These are phyloP conservation scores for Pelobates cultripes DNA, from an alignment of 2,797 vertebrate species.

Conservation along the genomic window DNA sequence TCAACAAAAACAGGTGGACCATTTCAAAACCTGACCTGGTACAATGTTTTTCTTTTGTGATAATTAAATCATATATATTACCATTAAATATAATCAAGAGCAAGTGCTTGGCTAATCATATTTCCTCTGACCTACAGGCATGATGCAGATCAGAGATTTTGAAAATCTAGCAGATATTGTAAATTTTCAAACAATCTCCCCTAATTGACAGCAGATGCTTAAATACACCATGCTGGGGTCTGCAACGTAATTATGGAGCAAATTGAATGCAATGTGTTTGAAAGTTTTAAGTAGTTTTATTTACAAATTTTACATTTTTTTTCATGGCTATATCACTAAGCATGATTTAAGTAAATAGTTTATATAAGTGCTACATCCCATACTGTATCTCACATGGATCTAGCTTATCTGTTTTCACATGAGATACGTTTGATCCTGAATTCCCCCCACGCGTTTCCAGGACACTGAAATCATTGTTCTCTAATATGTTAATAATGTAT, in stretches of 20 bases:
- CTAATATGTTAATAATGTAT: background rate
- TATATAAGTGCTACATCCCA: background rate
- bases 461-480: background rate
- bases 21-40: slow-evolving; percentile 26
- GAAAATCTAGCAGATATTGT: slow-evolving; percentile 39
- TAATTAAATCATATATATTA: slow-evolving; percentile 51
- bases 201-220: slow-evolving; percentile 45
- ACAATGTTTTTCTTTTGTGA: slow-evolving; percentile 45
- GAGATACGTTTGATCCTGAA: background rate
- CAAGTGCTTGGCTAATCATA: slow-evolving; percentile 45
- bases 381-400: background rate
- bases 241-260: slow-evolving; percentile 34
- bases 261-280: slow-evolving; percentile 36
- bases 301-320: background rate
- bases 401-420: background rate
- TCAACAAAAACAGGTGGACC: slow-evolving; percentile 41
- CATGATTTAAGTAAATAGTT: background rate
- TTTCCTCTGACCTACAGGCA: slow-evolving; percentile 56
- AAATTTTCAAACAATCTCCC: slow-evolving; percentile 41
- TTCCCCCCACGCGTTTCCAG: background rate
- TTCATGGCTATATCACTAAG: background rate
- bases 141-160: slow-evolving; percentile 42
- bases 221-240: slow-evolving; percentile 10
- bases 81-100: slow-evolving; percentile 47
- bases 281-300: slow-evolving; percentile 1